Conservation (phyloP, 2,888 invertebrate species). For the Archips crataeganus region DNA sequence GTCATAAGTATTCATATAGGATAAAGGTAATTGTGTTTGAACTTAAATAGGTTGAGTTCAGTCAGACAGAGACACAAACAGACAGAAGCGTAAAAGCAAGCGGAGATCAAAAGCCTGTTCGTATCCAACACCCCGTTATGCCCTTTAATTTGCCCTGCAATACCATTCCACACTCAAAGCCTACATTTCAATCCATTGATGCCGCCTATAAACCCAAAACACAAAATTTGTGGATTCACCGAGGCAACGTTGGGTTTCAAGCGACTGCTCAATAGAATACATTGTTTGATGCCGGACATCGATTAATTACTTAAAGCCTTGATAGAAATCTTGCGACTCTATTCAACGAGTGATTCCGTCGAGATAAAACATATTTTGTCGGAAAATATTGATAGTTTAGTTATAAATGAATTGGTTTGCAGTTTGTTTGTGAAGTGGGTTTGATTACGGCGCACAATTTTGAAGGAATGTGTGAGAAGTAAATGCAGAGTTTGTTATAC, state of each 20-base stretch:
- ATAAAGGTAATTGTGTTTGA: too few species aligned
- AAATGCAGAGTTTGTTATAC: constrained; percentile 11
- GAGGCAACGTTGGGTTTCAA: neutral
- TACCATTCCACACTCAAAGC: neutral
- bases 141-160: constrained; percentile 1
- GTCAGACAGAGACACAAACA: neutral
- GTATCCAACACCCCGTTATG: neutral
- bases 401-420: neutral
- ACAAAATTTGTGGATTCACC: neutral
- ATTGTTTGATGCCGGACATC: constrained; percentile 13
- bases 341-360: neutral
- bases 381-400: neutral
- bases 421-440: neutral
- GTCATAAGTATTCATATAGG: too few species aligned
- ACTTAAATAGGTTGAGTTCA: too few species aligned
- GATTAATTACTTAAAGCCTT: constrained; percentile 10
- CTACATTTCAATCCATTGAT: constrained; percentile 6
- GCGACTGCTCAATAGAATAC: neutral
- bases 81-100: neutral
- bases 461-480: constrained; percentile 5
- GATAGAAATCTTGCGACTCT: neutral
- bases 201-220: neutral
- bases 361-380: neutral
- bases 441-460: neutral
- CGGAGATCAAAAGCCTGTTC: neutral